A percentile compares a stretch with the other conserved stretches of the same genome.
Conservation (phyloP, 2,113 vertebrate genomes). For the Gorsachius goisagi region DNA sequence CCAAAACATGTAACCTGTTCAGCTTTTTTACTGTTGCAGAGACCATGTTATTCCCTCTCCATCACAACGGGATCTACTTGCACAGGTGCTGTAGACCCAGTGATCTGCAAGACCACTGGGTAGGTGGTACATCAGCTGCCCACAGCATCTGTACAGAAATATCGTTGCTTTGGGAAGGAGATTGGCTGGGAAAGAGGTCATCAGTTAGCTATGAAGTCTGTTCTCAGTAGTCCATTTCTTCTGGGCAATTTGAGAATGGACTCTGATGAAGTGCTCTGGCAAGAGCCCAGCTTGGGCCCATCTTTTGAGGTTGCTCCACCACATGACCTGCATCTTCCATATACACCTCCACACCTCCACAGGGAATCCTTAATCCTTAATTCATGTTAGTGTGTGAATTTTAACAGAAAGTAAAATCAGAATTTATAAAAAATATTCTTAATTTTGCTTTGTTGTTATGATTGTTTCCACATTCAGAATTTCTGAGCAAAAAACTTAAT, state of each 20-base stretch:
- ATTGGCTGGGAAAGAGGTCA: neutral
- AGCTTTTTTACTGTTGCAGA: neutral
- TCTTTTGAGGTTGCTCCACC: neutral
- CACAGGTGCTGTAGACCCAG: rapidly evolving
- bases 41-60: neutral
- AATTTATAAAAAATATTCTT: neutral
- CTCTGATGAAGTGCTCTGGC: neutral
- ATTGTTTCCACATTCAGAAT: neutral
- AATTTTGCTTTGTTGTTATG: neutral
- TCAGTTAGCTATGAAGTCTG: neutral
- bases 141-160: neutral
- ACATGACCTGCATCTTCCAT: neutral
- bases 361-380: neutral
- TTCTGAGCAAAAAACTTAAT: neutral
- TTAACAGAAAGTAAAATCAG: neutral
- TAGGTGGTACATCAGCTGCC: neutral
- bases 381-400: neutral
- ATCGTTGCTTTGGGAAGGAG: neutral
- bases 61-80: neutral
- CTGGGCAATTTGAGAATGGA: neutral
- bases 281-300: neutral
- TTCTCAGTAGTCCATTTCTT: neutral
- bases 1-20: neutral
- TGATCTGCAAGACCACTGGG: neutral
- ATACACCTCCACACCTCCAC: neutral